Base-by-base conservation (phyloP, 1,140 invertebrate species). In the Pogonomyrmex barbatus region DNA sequence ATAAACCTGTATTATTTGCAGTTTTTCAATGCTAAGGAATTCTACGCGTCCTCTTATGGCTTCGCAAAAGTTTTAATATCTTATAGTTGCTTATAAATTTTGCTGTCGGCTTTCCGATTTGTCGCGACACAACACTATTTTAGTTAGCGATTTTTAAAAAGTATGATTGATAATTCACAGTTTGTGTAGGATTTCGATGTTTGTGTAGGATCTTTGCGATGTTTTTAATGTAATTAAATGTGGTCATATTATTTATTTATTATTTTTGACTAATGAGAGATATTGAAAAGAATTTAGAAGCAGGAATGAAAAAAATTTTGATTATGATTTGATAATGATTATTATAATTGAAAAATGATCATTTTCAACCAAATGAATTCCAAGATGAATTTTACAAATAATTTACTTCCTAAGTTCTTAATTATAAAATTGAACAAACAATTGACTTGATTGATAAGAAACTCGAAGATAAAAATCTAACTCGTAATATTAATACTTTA, bases 1-100 rank as follows among this genome's bases (percentile, higher is more conserved):
- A 73, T 24, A 47, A 60, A 39, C 10, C 39, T 56, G 36, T 42
- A 71, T 82, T 52, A 70, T 45, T 36, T 14, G 30, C 54, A 30
- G 12, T 24, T 39, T 14, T 5, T 81, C 24, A 56, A 36, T n/a
- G 30, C 45, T 33, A 33, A 82, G 30, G n/a, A 24, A 71, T 82
- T 58, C 79, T 39, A 17, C 17, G 52, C 39, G 17, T 70, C 70
- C 10, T 24, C 24, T 54, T 17, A 39, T 24, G 8, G 3, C 45
- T 42, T 17, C 33, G 30, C 10, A 65, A 24, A 39, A 39, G 39
- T 4, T 47, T 65, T 30, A 24, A 67, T 65, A 36, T 0, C 36
- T 10, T 3, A 5, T 10, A 12, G 12, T n/a, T 65, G 30, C 17
- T n/a, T 52, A 14, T 58, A 60, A 82, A 71, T 82, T 36, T 12